Conservation (phyloP, 2,113 vertebrate species). For the Pionites leucogaster region DNA sequence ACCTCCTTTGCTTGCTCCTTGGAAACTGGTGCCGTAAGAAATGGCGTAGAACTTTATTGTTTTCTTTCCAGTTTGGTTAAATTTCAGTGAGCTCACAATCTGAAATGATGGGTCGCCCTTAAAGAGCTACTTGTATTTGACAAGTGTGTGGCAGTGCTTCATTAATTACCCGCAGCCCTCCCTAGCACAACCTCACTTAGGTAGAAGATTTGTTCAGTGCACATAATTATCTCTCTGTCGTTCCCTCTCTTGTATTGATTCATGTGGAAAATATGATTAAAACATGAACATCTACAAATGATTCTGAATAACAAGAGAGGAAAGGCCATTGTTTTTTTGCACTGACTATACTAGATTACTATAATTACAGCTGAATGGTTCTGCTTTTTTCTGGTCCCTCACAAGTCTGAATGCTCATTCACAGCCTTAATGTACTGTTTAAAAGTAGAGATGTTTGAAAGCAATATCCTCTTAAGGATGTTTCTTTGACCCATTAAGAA, state of each 20-base stretch:
- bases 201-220: constrained; percentile 54
- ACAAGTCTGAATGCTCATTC: not conserved
- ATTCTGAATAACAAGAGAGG: constrained; percentile 52
- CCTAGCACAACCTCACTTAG: constrained; percentile 44
- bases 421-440: not conserved
- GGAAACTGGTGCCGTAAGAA: not conserved
- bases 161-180: constrained; percentile 57
- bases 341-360: constrained; percentile 54
- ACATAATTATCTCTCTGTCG: constrained; percentile 66
- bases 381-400: not conserved
- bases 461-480: constrained; percentile 11
- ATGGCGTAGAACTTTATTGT: constrained; percentile 20
- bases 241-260: constrained; percentile 38
- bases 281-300: constrained; percentile 60
- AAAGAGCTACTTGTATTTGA: constrained; percentile 47
- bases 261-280: constrained; percentile 62
- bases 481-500: constrained; percentile 64
- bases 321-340: constrained; percentile 50
- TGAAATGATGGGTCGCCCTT: constrained; percentile 57
- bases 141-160: constrained; percentile 61
- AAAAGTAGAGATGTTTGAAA: constrained; percentile 3
- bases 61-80: constrained; percentile 34
- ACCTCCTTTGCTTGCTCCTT: not conserved
- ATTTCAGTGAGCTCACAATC: constrained; percentile 27
- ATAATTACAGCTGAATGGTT: constrained; percentile 43